Conservation (phyloP, 2,888 invertebrate genomes). For the Monopis laevigella region DNA sequence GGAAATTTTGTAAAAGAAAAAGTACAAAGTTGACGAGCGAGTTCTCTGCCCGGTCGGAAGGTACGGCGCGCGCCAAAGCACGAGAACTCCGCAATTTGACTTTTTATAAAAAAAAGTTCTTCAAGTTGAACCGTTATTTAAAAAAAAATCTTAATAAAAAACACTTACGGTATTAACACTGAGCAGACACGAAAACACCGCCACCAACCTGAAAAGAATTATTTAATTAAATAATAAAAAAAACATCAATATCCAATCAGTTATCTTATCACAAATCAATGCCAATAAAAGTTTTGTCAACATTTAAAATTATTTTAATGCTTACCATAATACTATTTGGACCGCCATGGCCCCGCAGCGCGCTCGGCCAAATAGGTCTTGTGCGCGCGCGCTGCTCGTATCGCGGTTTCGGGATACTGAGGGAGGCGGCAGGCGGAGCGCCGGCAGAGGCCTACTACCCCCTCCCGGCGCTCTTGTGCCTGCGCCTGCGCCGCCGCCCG, state of each 20-base stretch:
- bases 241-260: no score
- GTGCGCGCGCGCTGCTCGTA: constrained; percentile 64
- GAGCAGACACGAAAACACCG: constrained; percentile 41
- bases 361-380: constrained; percentile 58
- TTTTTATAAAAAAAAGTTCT: no score
- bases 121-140: no score
- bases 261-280: no score
- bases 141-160: constrained; percentile 18
- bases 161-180: constrained; percentile 48
- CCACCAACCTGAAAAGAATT: constrained; percentile 42
- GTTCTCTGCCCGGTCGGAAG: no score
- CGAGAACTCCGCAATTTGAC: no score
- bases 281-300: no score
- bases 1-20: constrained; percentile 44
- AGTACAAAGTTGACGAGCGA: constrained; percentile 41
- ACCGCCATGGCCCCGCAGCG: constrained; percentile 57
- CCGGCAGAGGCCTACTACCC: constrained; percentile 27
- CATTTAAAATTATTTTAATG: constrained; percentile 12
- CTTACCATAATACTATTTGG: constrained; percentile 56
- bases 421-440: constrained; percentile 50
- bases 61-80: no score
- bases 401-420: constrained; percentile 65
- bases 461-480: constrained; percentile 32
- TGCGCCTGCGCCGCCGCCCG: constrained; percentile 26
- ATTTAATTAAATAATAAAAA: constrained; percentile 15